Base-by-base conservation (phyloP, 2,888 invertebrate species). In the Yponomeuta sedellus region DNA sequence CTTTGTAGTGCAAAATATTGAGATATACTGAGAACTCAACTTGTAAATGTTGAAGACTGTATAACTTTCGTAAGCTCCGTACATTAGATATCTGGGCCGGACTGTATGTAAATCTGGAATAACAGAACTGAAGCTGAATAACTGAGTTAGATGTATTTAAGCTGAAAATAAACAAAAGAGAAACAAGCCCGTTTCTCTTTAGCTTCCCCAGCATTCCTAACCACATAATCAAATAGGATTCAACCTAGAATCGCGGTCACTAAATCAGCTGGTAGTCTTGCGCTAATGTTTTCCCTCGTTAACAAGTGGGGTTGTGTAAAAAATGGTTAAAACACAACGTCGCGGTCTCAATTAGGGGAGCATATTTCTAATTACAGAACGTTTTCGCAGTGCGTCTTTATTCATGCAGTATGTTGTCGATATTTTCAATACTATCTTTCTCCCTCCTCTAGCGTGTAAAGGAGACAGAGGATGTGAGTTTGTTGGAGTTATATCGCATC, bases 331-430 rank as follows among this genome's bases (percentile, higher is more conserved):
- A 73, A 75, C 73, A 77, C 77, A 77, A 76, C 74, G 75, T 75
- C 77, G 83, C 74, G 81, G 82, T 83, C 83, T 85, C 83, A 84
- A 85, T 83, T 83, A 83, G 77, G 70, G 66, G 70, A 71, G 70
- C 68, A 71, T 72, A 71, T 71, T 71, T 75, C 77, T 82, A 81
- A 80, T 81, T 80, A 82, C 77, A 70, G 74, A 62, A 67, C 66
- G 67, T 69, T 64, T 69, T 69, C 66, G 70, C 66, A 59, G 20
- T 58, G 58, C 10, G 22, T 10, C 58, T 19, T 58, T 58, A 58
- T 58, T 22, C 58, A n/a, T 19, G 19, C 11, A 58, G n/a, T 19
- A 20, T n/a, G 19, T 19, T 58, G 11, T 22, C 58, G n/a, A 58
- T 19, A 22, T 20, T 19, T n/a, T 10, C n/a, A 20, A 19, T 8